Percentiles rank a stretch among this genome's conserved stretches.
Evolutionary conservation across 1,140 invertebrate genomes (phyloP).

Genomic region (Lepidurus arcticus): DNA sequence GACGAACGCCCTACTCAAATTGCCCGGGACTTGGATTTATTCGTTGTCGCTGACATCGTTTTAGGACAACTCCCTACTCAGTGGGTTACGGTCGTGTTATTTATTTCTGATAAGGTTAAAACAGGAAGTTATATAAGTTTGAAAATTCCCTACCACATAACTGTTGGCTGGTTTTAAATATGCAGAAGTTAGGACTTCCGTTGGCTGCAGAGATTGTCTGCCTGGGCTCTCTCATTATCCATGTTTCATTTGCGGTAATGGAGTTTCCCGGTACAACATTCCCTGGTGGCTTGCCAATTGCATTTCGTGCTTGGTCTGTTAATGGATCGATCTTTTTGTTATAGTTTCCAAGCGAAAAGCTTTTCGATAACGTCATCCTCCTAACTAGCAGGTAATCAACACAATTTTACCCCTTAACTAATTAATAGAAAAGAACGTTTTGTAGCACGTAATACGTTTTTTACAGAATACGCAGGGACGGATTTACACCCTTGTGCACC

Average conservation of each 20-base stretch:
- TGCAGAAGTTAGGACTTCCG: background rate
- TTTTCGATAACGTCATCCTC: slow-evolving; percentile 8
- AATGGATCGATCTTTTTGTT: slow-evolving; percentile 16
- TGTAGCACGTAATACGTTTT: background rate
- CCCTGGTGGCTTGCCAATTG: slow-evolving; percentile 16
- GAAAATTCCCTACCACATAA: background rate
- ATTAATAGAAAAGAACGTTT: background rate
- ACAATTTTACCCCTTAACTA: slow-evolving; percentile 1
- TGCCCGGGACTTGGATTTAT: too few species aligned
- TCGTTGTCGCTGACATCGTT: too few species aligned
- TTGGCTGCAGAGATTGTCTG: slow-evolving; percentile 14
- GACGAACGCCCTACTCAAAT: background rate
- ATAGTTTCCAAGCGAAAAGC: background rate
- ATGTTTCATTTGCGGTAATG: slow-evolving; percentile 22
- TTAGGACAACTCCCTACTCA: too few species aligned
- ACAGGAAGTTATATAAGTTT: too few species aligned
- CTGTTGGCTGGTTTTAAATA: background rate
- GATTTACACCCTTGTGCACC: too few species aligned
- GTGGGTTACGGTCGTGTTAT: too few species aligned
- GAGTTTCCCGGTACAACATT: slow-evolving; percentile 19
- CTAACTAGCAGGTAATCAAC: background rate
- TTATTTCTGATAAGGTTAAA: too few species aligned
- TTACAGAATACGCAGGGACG: background rate
- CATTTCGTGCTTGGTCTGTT: slow-evolving; percentile 9
- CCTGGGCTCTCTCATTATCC: slow-evolving; percentile 14